Base-by-base conservation (phyloP, 1,140 invertebrate species). In the Sycophaga agraensis region DNA sequence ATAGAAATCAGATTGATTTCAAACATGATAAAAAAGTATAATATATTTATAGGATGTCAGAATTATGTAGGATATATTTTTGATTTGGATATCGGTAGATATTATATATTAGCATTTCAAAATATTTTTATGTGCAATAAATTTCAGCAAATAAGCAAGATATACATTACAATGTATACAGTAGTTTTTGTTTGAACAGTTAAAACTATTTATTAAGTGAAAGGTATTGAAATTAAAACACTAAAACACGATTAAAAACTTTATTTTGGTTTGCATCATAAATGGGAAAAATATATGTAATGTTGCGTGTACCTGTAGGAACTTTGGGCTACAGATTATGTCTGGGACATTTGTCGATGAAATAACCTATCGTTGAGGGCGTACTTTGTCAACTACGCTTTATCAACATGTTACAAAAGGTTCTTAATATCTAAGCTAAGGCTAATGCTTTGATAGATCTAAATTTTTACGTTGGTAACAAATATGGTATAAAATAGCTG, bases 251-350 rank as follows among this genome's bases (percentile, higher is more conserved):
- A 70, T 75, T 75, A 73, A 74, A 76, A 76, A 75, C 66, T 79
- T 78, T 79, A 77, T 79, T 77, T 78, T 74, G 74, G 68, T 72
- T 76, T 74, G 72, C 67, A 73, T 75, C 62, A 67, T 74, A 73
- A 71, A 72, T 73, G 74, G 77, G 73, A 77, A 78, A 77, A 78
- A 79, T 76, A 78, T 77, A 76, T 77, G 67, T 70, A 72, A 71
- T 73, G 63, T 74, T 69, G 67, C 67, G 66, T 76, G 64, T 73
- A 74, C 69, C 76, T 76, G 76, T 75, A 78, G 76, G 76, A 78
- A 78, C 76, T 77, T 77, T 78, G 69, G 69, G 56, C 75, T 78
- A 79, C 75, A 78, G 74, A 76, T 76, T 70, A 73, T 67, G 43
- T 68, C 63, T 46, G 51, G 64, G 69, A 68, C 64, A 71, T 67